These are phyloP conservation scores for Nyctereutes procyonoides DNA, from an alignment of 2,113 vertebrate species.

Conservation along the genomic window DNA sequence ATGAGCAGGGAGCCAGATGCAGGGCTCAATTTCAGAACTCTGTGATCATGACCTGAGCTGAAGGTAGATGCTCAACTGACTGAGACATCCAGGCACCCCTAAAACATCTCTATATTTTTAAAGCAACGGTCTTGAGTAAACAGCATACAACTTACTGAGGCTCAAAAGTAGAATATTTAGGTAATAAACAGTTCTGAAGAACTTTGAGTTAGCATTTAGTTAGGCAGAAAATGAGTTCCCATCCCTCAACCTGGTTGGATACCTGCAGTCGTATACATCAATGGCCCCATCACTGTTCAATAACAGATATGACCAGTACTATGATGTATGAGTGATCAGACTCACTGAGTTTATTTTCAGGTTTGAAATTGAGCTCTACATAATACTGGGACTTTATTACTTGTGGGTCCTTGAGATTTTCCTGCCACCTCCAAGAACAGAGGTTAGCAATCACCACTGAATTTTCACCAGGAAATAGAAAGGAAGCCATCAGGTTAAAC, in stretches of 20 bases:
- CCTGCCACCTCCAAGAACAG: not conserved
- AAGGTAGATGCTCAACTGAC: too few species aligned
- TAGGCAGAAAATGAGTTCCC: not conserved
- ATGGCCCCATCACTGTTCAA: not conserved
- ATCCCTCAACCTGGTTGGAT: not conserved
- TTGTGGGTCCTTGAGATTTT: not conserved
- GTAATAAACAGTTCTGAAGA: not conserved
- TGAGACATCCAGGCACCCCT: not conserved
- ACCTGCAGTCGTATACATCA: not conserved
- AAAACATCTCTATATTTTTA: not conserved
- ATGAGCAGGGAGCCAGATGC: too few species aligned
- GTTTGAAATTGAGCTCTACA: not conserved
- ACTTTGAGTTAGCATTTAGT: not conserved
- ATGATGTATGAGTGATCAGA: not conserved
- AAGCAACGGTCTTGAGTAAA: not conserved
- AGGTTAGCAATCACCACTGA: not conserved
- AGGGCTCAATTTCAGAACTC: too few species aligned
- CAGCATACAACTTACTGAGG: not conserved
- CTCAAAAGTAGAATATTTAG: not conserved
- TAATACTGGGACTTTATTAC: not conserved
- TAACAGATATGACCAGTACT: not conserved
- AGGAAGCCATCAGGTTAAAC: conserved; percentile 42
- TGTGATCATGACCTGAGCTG: too few species aligned
- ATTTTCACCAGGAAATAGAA: conserved; percentile 61
- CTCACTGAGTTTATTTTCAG: conserved; percentile 11